Conservation (phyloP, 2,113 vertebrate genomes). For the Caranx melampygus region DNA sequence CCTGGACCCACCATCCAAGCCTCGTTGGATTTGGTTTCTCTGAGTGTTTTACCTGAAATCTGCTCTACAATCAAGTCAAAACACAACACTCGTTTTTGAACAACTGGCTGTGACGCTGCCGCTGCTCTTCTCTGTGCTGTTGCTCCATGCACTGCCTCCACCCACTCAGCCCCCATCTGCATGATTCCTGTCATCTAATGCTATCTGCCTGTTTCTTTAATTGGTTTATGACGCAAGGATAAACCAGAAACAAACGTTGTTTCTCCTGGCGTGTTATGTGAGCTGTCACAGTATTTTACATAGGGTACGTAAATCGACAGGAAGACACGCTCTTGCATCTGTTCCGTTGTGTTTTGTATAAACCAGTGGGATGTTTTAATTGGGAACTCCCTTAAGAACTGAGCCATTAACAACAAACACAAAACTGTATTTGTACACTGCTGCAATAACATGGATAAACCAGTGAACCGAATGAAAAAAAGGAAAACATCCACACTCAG, state of each 20-base stretch:
- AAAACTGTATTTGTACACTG: slow-evolving; percentile 19
- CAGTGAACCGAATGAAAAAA: slow-evolving; percentile 40
- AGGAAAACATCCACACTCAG: slow-evolving; percentile 36
- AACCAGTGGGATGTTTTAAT: slow-evolving; percentile 28
- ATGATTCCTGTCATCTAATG: no score
- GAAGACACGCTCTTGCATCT: slow-evolving; percentile 20
- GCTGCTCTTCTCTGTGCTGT: neutral
- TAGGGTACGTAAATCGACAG: slow-evolving; percentile 22
- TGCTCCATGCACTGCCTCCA: neutral
- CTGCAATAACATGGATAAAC: slow-evolving; percentile 33
- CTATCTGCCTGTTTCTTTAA: neutral
- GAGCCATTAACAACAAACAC: slow-evolving; percentile 40
- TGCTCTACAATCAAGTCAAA: no score
- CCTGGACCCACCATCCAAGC: no score
- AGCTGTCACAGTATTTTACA: neutral
- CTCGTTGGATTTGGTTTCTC: no score
- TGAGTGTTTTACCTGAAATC: no score
- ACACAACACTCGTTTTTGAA: no score
- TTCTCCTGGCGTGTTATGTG: no score
- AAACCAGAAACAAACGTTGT: neutral
- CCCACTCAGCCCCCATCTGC: neutral
- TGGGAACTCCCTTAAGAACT: slow-evolving; percentile 32
- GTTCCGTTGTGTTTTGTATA: slow-evolving; percentile 2
- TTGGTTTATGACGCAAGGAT: neutral
- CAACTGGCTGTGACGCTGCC: neutral